Evolutionary conservation across 37 sponge, comb jelly and placozoan species (phyloP), one percentile per base, ranked within the genome.

Genomic region (Oopsacas minuta): DNA sequence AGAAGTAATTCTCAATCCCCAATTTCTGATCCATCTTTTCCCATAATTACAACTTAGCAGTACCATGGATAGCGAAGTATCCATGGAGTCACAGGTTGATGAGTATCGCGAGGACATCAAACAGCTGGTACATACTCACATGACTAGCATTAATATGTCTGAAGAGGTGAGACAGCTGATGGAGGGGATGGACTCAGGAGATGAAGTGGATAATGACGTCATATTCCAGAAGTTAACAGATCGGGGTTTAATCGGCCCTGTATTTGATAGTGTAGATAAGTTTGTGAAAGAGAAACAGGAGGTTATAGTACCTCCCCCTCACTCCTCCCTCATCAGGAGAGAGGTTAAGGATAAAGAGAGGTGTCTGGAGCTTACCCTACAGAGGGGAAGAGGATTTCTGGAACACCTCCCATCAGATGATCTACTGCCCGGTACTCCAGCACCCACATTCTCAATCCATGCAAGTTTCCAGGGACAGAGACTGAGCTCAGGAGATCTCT

Each of bases 351-450:
- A 84, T 34, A 83, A 82, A 10, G 86, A 81, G 36, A 85, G 82
- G 83, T 81, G 81, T 3, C 36, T 30, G 37, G 23, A 52, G 22
- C 46, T 96, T 17, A 87, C 85, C 37, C 91, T 96, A 22, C 35
- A 82, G 35, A 91, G 94, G 12, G 96, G 95, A 20, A 49, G 87
- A 36, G 96, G 94, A 0, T 96, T 96, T 81, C 81, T 96, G 36
- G 96, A 96, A 34, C 92, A 93, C 83, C 83, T 96, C 30, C 36
- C 53, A 0, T 88, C 87, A 36, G 37, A 81, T 30, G 83, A 82
- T 12, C 23, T 23, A 34, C 38, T n/a, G 22, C 25, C 52, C n/a
- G 36, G 51, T 25, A 34, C 88, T 0, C 49, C 88, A 30, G 84
- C 84, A 22, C 20, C 85, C 37, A 81, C 83, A 12, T 90, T 96